Evolutionary conservation across 2,797 vertebrate genomes (phyloP), one percentile per base, ranked within the genome.

Genomic region (Liparis tanakae): DNA sequence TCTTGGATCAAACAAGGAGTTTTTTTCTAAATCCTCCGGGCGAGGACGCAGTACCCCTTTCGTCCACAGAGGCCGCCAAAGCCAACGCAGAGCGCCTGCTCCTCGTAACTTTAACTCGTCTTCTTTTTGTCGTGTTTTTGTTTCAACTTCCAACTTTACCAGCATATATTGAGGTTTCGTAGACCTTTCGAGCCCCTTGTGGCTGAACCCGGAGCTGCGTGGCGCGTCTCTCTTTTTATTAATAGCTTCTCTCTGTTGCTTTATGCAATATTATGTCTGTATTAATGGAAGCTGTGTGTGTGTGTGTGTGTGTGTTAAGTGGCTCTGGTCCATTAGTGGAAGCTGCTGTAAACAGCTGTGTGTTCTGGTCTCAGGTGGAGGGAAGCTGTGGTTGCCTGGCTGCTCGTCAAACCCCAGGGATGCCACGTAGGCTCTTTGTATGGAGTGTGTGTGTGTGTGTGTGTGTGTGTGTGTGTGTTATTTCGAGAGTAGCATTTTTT

Each of bases 281-380:
- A 10, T 66, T 58, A 3, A 6, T 30, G 30, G 25, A 1, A 0
- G 34, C 39, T 22, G 22, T 44, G 18, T 20, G 70, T 34, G n/a
- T 34, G 39, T 33, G 20, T 44, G 18, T 30, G 70, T 43, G 18
- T 33, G 25, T 53, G 30, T 75, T 62, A 57, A 70, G 72, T 54
- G 56, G 36, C 34, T 71, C 57, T 58, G 39, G 22, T 80, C 74
- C 76, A 76, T 85, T 80, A 76, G 81, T 69, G 20, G 34, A 74
- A 60, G 74, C 78, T 67, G 72, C 63, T 63, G 70, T 46, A 48
- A 68, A 85, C 85, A 86, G 77, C 64, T 85, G 81, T 30, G 74
- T 44, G 37, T 78, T 58, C 36, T 22, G 64, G 85, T 87, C 78
- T 83, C 81, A 78, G 77, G 74, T 85, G 84, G 80, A 78, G 14